Percentiles rank a stretch among this genome's conserved stretches.
Evolutionary conservation across 1,140 invertebrate species (phyloP).

Genomic region (Amyelois transitella): DNA sequence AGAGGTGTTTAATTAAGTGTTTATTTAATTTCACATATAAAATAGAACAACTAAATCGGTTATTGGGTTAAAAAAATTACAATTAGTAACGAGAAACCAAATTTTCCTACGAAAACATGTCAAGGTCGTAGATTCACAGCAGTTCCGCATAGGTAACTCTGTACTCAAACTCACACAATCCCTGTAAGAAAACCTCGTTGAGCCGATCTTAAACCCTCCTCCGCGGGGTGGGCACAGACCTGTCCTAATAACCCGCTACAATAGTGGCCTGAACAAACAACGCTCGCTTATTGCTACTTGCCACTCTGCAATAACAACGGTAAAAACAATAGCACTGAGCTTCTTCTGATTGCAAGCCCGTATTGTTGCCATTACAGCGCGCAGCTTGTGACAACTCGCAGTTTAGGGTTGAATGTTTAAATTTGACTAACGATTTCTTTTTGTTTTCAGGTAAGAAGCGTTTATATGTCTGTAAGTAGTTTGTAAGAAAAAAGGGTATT

Average conservation of each 20-base stretch:
- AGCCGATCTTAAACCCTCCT: slow-evolving; percentile 36
- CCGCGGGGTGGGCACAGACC: slow-evolving; percentile 28
- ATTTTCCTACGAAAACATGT: no score
- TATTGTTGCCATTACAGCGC: slow-evolving; percentile 42
- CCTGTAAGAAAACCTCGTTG: slow-evolving; percentile 20
- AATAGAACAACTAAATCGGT: neutral
- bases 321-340: slow-evolving; percentile 49
- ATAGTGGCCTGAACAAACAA: slow-evolving; percentile 53
- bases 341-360: slow-evolving; percentile 42
- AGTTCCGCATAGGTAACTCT: slow-evolving; percentile 12
- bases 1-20: no score
- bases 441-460: slow-evolving; percentile 20
- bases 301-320: slow-evolving; percentile 50
- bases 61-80: neutral
- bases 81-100: no score
- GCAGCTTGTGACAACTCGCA: slow-evolving; percentile 22
- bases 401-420: slow-evolving; percentile 17
- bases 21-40: no score
- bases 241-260: slow-evolving; percentile 59
- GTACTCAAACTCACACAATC: slow-evolving; percentile 11
- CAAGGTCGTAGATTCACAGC: slow-evolving; percentile 16
- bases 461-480: neutral
- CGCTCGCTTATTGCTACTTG: slow-evolving; percentile 52
- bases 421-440: slow-evolving; percentile 11
- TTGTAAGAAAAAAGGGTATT: neutral